Base-by-base conservation (phyloP, 2,113 vertebrate genomes). In the Oenanthe melanoleuca region DNA sequence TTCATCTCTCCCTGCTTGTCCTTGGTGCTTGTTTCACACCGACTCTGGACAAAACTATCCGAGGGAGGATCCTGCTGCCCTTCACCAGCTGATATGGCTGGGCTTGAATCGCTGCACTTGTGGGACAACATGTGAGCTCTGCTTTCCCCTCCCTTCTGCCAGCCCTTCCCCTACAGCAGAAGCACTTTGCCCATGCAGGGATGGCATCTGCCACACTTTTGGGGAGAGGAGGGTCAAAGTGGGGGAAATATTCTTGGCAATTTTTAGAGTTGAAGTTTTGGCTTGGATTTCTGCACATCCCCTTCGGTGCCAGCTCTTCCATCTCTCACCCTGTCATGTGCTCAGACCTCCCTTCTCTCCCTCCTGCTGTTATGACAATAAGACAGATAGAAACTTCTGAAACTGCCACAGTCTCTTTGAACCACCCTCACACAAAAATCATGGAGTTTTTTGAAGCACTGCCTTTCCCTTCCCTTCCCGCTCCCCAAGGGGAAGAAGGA, bases 21-120 rank as follows among this genome's bases (percentile, higher is more conserved):
- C 94, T 94, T 96, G 88, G 85, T 1, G 11, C 67, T 87, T 6
- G 10, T 65, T 53, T 94, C 5, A 0, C 69, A 63, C 42, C 1
- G 1, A 29, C 78, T 92, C 89, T 4, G 57, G 88, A 86, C 74
- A 64, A 94, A 92, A 92, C 84, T 90, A 87, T 91, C 49, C 0
- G 25, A 42, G 71, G 94, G 96, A 97, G 95, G 88, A 89, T 94
- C 83, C 84, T 92, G 11, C 52, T 92, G 84, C 53, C 84, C 91
- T 88, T 89, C 23, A 0, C n/a, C 13, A 64, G 57, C 85, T 96
- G 95, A 95, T 91, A 94, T 0, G 1, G 83, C 53, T 5, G 2
- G 31, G 55, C 83, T 80, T 52, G 72, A 23, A 79, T 71, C 19
- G 24, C 60, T 95, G 81, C 17, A 2, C 60, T 88, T 87, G 49